Evolutionary conservation across 2,888 invertebrate species (phyloP).

Genomic region (Volucella bombylans): DNA sequence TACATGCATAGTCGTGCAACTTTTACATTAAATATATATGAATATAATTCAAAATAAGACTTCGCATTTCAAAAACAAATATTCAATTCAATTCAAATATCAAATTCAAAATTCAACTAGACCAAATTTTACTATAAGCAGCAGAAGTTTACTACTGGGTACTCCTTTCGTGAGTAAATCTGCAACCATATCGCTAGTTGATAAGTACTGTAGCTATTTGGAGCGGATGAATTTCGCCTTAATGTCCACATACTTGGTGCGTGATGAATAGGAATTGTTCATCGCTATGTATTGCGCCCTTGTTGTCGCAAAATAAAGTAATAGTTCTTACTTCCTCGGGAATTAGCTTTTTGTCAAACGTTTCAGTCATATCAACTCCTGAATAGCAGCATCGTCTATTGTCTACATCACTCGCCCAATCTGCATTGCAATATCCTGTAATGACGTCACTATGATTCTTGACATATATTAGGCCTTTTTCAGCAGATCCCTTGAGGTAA

Average conservation of each 20-base stretch:
- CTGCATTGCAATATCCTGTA: too few species aligned
- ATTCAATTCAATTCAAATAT: background rate
- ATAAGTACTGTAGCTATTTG: background rate
- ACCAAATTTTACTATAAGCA: background rate
- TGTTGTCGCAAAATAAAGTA: background rate
- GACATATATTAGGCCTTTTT: too few species aligned
- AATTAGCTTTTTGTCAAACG: conserved; percentile 27
- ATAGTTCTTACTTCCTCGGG: conserved; percentile 10
- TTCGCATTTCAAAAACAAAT: background rate
- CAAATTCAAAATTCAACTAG: background rate
- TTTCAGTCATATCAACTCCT: conserved; percentile 54
- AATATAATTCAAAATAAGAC: background rate
- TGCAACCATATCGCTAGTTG: background rate
- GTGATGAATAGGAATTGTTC: background rate
- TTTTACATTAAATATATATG: background rate
- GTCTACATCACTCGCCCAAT: too few species aligned
- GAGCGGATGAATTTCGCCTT: background rate
- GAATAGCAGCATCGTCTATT: conserved; percentile 31
- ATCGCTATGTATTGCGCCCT: background rate
- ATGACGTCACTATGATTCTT: too few species aligned
- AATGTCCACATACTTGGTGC: background rate
- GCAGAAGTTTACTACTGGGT: background rate
- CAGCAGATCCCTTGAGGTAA: conserved; percentile 5
- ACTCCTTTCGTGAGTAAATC: background rate
- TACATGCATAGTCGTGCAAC: background rate